A percentile compares a stretch with the other conserved stretches of the same genome.
Evolutionary conservation across 2,888 invertebrate species (phyloP).

Genomic region (Mythimna impura): DNA sequence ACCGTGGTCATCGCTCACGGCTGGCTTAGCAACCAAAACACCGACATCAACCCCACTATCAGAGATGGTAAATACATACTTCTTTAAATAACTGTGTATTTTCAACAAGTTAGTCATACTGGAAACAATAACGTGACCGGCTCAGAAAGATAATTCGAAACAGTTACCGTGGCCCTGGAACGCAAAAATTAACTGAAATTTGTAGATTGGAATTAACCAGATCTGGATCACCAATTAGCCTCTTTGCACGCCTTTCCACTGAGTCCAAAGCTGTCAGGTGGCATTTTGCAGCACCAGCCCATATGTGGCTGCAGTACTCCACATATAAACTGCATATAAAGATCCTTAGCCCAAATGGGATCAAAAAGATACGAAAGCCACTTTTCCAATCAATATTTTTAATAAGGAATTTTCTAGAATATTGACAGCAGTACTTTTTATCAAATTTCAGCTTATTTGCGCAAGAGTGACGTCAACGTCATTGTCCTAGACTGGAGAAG

Average conservation of each 20-base stretch:
- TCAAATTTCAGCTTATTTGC: constrained; percentile 69
- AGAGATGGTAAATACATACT: constrained; percentile 67
- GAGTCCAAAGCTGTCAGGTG: no score
- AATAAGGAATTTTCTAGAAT: not conserved
- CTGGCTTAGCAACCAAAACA: constrained; percentile 74
- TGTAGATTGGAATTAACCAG: no score
- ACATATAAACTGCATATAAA: no score
- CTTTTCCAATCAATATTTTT: not conserved
- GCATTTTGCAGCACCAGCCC: no score
- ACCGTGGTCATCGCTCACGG: constrained; percentile 78
- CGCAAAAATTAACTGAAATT: no score
- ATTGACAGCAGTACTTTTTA: not conserved
- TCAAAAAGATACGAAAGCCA: not conserved
- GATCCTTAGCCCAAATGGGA: not conserved
- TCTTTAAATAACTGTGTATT: not conserved
- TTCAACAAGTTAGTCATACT: not conserved
- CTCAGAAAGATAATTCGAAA: not conserved
- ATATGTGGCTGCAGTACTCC: no score
- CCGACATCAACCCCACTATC: constrained; percentile 72
- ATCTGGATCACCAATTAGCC: no score
- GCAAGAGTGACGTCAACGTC: constrained; percentile 73
- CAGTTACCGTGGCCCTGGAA: no score
- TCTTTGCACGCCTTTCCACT: no score
- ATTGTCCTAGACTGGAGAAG: constrained; percentile 80
- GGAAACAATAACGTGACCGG: not conserved